Base-by-base conservation (phyloP, 2,113 vertebrate genomes). In the Heterotilapia buettikoferi region DNA sequence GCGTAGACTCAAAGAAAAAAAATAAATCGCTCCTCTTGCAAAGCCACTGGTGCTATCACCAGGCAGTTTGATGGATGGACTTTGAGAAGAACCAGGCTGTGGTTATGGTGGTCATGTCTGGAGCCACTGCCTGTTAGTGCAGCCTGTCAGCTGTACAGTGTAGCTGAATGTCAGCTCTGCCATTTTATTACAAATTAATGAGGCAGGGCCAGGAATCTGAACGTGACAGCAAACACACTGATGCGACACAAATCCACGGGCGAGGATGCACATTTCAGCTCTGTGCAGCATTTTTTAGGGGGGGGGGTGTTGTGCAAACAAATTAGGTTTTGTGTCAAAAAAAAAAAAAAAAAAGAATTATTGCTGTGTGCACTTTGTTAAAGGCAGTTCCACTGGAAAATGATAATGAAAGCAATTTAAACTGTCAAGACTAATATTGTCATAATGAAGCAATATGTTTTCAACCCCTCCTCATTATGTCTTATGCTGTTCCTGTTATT, bases 181-280 rank as follows among this genome's bases (percentile, higher is more conserved):
- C 92, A 83, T 95, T 95, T 92, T 93, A 94, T 94, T 92, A 92
- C 92, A 85, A 92, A 94, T 93, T 94, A 95, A 95, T 95, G 93
- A 96, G 94, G 91, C 93, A 47, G 13, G 79, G 89, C 84, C 54
- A 54, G 73, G 82, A 84, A 93, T 88, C 85, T 19, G 45, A 90
- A 84, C 6, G 80, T 91, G 90, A 94, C 90, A 81, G 90, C 33
- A 16, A 89, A 91, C 86, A 83, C 88, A 16, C 4, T 45, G 81
- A 89, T 53, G 86, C 53, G 66, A 81, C 80, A 85, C 80, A 84
- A 68, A 83, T 85, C 56, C 40, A 24, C 38, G 19, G 53, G 33
- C 86, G 52, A 43, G 43, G 79, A 86, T 29, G 53, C 80, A 71
- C 79, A 86, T 84, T 59, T 82, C 59, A 50, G 71, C 84, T 12